Conservation (phyloP, 2,113 vertebrate species). For the Myiagra hebetior region DNA sequence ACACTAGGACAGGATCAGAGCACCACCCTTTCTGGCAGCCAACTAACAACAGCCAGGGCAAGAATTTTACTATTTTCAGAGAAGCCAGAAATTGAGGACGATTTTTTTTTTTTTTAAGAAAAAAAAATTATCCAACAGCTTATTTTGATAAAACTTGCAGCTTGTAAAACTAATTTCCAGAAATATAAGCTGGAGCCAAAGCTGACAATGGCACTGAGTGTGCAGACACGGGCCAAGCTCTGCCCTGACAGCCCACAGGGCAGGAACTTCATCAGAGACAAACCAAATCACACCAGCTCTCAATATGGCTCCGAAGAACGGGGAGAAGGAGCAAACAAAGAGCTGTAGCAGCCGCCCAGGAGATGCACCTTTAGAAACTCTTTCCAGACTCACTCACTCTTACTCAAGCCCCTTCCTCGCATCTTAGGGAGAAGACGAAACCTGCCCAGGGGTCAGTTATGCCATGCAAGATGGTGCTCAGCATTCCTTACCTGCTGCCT, state of each 20-base stretch:
- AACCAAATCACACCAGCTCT: not conserved
- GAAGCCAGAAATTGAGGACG: not conserved
- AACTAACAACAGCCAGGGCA: not conserved
- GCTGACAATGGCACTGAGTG: not conserved
- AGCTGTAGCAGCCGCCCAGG: not conserved
- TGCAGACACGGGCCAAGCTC: rapidly evolving
- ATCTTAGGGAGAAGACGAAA: not conserved
- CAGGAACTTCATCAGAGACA: not conserved
- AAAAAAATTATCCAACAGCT: not conserved
- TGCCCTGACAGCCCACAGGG: not conserved
- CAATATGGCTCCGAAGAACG: slow-evolving; percentile 20
- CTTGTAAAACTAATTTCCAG: not conserved
- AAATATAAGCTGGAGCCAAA: not conserved
- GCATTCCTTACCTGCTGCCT: slow-evolving; percentile 65
- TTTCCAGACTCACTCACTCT: not conserved
- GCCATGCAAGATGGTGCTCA: rapidly evolving
- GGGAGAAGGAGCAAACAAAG: not conserved
- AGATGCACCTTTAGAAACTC: not conserved
- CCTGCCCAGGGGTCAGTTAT: not conserved
- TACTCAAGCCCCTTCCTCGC: not conserved
- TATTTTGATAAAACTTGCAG: not conserved
- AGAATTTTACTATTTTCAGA: not conserved
- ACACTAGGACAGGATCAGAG: not conserved
- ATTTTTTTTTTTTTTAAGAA: no score
- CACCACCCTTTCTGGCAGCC: not conserved